Evolutionary conservation across 2,113 vertebrate genomes (phyloP).

Genomic region (Passer domesticus): DNA sequence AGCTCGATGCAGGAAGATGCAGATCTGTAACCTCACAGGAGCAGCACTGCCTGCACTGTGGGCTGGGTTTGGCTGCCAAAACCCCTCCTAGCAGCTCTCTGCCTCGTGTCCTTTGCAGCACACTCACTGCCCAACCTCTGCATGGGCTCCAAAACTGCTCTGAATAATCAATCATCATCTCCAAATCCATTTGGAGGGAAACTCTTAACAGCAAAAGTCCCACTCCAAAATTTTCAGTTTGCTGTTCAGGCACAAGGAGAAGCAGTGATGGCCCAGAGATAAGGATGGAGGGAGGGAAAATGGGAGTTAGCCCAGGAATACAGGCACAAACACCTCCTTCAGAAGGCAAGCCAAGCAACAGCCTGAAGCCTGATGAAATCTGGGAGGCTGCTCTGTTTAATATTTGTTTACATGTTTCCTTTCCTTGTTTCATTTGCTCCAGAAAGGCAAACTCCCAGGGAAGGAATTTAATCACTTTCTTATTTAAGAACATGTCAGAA

Average conservation of each 20-base stretch:
- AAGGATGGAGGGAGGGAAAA: not conserved
- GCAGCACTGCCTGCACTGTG: accelerated
- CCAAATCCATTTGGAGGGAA: not conserved
- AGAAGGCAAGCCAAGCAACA: not conserved
- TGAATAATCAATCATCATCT: not conserved
- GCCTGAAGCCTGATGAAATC: slow-evolving; percentile 8
- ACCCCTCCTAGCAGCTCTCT: not conserved
- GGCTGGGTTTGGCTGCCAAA: not conserved
- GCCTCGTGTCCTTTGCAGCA: not conserved
- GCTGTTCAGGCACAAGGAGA: not conserved
- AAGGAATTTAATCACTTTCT: slow-evolving; percentile 33
- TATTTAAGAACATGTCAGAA: not conserved
- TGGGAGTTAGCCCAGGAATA: not conserved
- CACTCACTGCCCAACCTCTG: not conserved
- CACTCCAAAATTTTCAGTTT: not conserved
- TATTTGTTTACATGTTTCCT: slow-evolving; percentile 37
- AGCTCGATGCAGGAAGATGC: not conserved
- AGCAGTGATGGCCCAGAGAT: not conserved
- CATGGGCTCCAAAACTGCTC: not conserved
- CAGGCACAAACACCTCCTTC: not conserved
- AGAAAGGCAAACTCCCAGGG: slow-evolving; percentile 11
- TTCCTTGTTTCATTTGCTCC: slow-evolving; percentile 2
- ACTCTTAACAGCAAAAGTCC: not conserved
- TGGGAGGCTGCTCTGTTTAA: not conserved
- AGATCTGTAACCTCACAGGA: not conserved